phyloP scores from a whole-genome alignment of 2,797 vertebrate genomes.

The Dryobates pubescens region DNA sequence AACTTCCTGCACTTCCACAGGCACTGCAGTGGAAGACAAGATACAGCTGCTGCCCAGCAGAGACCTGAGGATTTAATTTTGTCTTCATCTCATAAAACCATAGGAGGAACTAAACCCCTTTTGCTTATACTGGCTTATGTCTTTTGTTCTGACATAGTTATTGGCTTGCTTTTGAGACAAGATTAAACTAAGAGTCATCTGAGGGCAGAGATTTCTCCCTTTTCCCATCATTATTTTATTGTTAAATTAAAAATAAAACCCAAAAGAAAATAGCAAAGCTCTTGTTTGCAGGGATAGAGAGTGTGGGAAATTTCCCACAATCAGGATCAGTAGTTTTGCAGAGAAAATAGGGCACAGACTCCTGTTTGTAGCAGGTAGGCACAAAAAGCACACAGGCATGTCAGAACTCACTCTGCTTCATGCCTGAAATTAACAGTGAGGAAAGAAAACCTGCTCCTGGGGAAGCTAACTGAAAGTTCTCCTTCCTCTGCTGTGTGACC shows the following conservation, averaged over 20 bases:
- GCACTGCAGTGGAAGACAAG: background rate
- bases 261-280: background rate
- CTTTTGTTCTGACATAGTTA: background rate
- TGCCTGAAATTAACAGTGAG: background rate
- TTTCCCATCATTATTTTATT: background rate
- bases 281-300: background rate
- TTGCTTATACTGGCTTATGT: background rate
- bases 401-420: background rate
- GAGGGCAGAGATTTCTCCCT: background rate
- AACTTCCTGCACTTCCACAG: background rate
- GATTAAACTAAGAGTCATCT: slow-evolving; percentile 2
- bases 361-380: too few relatives aligned
- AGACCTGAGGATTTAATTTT: background rate
- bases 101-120: background rate
- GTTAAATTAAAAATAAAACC: background rate
- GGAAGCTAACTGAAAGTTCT: background rate
- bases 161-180: slow-evolving; percentile 19
- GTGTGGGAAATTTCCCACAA: background rate
- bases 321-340: background rate
- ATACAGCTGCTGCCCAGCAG: background rate
- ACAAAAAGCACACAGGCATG: background rate
- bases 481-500: background rate
- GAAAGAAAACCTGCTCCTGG: background rate
- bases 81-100: background rate
- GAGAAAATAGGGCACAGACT: background rate